Conservation (phyloP, 2,113 vertebrate species). For the Spea bombifrons region DNA sequence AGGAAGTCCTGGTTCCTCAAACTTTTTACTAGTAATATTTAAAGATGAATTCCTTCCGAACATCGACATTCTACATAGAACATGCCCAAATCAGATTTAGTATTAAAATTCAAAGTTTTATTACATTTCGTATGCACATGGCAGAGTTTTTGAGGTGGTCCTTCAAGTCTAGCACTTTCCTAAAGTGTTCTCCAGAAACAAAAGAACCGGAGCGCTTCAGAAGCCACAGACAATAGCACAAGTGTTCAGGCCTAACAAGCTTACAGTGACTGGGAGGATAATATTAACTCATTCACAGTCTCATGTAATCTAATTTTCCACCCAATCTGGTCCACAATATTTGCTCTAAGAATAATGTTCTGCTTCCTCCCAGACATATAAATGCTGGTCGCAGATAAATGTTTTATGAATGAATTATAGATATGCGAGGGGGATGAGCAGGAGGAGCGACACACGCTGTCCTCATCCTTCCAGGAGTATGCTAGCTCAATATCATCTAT, state of each 20-base stretch:
- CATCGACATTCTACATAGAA: too few relatives aligned
- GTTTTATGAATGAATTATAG: constrained; percentile 41
- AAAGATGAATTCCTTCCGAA: too few relatives aligned
- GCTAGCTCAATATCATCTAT: constrained; percentile 39
- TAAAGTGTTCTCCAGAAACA: too few relatives aligned
- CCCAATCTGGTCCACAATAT: neutral
- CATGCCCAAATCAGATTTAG: too few relatives aligned
- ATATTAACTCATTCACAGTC: neutral
- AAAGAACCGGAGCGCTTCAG: too few relatives aligned
- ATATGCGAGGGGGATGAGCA: neutral
- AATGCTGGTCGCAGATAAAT: constrained; percentile 29
- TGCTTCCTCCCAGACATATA: constrained; percentile 9
- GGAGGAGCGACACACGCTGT: constrained; percentile 32
- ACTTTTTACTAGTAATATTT: too few relatives aligned
- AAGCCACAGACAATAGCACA: neutral
- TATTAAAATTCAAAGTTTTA: too few relatives aligned
- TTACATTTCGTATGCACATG: too few relatives aligned
- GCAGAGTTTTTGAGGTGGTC: too few relatives aligned
- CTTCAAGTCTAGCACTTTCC: too few relatives aligned
- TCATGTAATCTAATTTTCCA: constrained; percentile 6
- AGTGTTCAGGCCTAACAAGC: neutral
- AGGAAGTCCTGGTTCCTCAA: too few relatives aligned
- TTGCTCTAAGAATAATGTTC: neutral
- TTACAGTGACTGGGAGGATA: neutral
- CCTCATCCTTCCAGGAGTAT: constrained; percentile 51